A percentile compares a stretch with the other conserved stretches of the same genome.
These are phyloP conservation scores for Drosophila nigricruria DNA, from an alignment of 2,888 invertebrate species.

Conservation along the genomic window DNA sequence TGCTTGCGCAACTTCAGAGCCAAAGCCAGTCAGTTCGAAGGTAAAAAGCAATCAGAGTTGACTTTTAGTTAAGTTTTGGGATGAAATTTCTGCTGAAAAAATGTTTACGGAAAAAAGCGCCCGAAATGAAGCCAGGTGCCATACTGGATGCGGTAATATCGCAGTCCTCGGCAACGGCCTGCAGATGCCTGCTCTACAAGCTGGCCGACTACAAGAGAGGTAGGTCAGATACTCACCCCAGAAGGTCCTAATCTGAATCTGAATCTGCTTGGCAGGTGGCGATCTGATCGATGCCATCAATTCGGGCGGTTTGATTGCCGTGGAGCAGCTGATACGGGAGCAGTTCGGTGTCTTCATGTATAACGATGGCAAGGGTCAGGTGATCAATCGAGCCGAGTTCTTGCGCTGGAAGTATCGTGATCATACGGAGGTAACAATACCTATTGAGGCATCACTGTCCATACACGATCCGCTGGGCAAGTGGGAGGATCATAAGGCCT, in stretches of 20 bases:
- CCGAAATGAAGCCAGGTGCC: slow-evolving; percentile 88
- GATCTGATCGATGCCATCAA: slow-evolving; percentile 95
- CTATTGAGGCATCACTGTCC: slow-evolving; percentile 94
- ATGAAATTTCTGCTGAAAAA: slow-evolving; percentile 84
- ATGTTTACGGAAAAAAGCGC: slow-evolving; percentile 84
- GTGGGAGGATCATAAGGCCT: slow-evolving; percentile 96
- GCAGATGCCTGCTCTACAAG: slow-evolving; percentile 94
- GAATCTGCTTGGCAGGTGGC: slow-evolving; percentile 87
- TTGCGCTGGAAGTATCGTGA: slow-evolving; percentile 96
- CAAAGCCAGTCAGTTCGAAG: not conserved
- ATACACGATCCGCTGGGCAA: slow-evolving; percentile 94
- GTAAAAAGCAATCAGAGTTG: not conserved
- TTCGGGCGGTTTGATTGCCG: slow-evolving; percentile 92
- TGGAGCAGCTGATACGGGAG: slow-evolving; percentile 93
- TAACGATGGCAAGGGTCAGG: slow-evolving; percentile 92
- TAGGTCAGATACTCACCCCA: slow-evolving; percentile 72
- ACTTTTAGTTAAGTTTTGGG: not conserved
- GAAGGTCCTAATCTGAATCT: not conserved
- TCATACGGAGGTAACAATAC: slow-evolving; percentile 92
- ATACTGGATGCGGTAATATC: slow-evolving; percentile 96
- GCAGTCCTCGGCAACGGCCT: slow-evolving; percentile 92
- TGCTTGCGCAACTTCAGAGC: slow-evolving; percentile 24
- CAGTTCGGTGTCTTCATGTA: slow-evolving; percentile 96
- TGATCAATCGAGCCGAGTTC: slow-evolving; percentile 95
- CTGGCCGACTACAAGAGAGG: slow-evolving; percentile 96